Evolutionary conservation across 2,888 invertebrate genomes (phyloP).

Genomic region (Drosophila recens): DNA sequence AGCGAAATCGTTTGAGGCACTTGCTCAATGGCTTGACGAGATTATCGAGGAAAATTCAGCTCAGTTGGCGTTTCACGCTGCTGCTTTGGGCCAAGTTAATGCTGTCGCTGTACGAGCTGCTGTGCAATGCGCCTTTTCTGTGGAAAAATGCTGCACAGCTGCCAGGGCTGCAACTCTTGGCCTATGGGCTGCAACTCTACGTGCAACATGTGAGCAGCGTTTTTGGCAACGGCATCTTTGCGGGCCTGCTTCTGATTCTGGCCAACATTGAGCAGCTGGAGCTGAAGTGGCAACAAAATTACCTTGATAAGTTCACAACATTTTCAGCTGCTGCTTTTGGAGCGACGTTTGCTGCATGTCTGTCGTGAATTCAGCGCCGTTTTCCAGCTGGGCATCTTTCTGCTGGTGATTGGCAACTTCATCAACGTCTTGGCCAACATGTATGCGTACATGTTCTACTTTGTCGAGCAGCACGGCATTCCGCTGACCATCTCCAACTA

Average conservation of each 20-base stretch:
- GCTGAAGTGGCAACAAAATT: slow-evolving; percentile 33
- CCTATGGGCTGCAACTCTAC: slow-evolving; percentile 72
- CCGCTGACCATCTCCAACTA: slow-evolving; percentile 77
- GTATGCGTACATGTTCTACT: slow-evolving; percentile 81
- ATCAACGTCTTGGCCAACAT: slow-evolving; percentile 79
- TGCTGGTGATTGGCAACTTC: slow-evolving; percentile 74
- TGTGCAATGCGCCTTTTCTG: slow-evolving; percentile 78
- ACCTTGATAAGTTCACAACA: neutral
- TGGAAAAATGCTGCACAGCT: slow-evolving; percentile 54
- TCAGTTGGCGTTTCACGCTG: slow-evolving; percentile 50
- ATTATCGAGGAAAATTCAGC: slow-evolving; percentile 23
- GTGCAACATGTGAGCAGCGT: slow-evolving; percentile 74
- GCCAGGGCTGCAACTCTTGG: slow-evolving; percentile 58
- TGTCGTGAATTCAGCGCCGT: slow-evolving; percentile 45
- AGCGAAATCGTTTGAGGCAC: slow-evolving; percentile 45
- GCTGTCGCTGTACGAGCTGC: slow-evolving; percentile 70
- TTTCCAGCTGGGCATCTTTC: slow-evolving; percentile 75
- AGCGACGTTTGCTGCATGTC: slow-evolving; percentile 53
- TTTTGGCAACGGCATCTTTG: slow-evolving; percentile 73
- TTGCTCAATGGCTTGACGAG: slow-evolving; percentile 45
- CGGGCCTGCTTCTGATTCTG: slow-evolving; percentile 65
- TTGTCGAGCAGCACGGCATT: slow-evolving; percentile 64
- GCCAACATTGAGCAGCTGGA: slow-evolving; percentile 66
- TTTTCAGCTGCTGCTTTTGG: slow-evolving; percentile 44
- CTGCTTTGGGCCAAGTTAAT: slow-evolving; percentile 71